phyloP scores from a whole-genome alignment of 2,113 vertebrate species.

The Genyomyrus donnyi region DNA sequence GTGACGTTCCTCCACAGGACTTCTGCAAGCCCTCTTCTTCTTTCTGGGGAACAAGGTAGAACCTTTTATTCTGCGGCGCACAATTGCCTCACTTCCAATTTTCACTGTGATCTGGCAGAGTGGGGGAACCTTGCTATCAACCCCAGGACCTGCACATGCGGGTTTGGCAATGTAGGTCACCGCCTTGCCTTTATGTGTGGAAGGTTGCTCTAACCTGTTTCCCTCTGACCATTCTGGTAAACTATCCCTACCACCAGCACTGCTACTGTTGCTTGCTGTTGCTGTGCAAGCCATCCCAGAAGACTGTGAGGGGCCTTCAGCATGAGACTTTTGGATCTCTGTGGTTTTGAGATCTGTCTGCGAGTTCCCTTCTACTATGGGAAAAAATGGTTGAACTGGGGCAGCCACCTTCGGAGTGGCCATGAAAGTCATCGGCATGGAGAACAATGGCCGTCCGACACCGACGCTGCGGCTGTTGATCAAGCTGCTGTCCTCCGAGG shows the following conservation, averaged over 20 bases:
- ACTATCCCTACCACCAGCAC: too few species aligned
- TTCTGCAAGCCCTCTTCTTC: constrained; percentile 59
- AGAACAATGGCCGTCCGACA: constrained; percentile 42
- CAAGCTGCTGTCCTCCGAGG: constrained; percentile 38
- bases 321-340: neutral
- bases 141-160: constrained; percentile 81
- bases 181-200: constrained; percentile 64
- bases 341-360: neutral
- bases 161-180: constrained; percentile 94
- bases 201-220: constrained; percentile 68
- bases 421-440: constrained; percentile 64
- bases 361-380: constrained; percentile 28
- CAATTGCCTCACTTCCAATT: constrained; percentile 92
- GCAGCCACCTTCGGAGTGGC: constrained; percentile 62
- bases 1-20: constrained; percentile 34
- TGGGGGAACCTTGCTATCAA: constrained; percentile 72
- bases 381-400: constrained; percentile 40
- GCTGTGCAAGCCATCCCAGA: neutral
- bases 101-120: constrained; percentile 97
- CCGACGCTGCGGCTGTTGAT: constrained; percentile 38
- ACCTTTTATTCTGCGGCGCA: constrained; percentile 84
- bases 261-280: neutral
- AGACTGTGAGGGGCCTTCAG: neutral
- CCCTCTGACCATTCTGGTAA: neutral
- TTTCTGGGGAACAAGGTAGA: constrained; percentile 86